Conservation (phyloP, 2,113 vertebrate genomes). For the Drymodes brunneopygia region DNA sequence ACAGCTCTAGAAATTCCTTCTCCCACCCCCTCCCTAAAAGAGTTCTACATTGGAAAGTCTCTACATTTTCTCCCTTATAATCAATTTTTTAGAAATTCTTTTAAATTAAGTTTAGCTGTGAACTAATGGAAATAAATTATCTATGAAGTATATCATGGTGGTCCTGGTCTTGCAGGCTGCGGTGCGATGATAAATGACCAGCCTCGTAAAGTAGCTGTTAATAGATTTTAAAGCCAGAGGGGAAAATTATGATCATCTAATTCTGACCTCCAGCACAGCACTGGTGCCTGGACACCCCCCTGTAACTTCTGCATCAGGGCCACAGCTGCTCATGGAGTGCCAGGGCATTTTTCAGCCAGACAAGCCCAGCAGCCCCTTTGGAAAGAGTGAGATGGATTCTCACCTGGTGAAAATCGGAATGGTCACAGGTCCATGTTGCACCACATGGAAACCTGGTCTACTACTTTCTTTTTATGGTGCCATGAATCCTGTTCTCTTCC, state of each 20-base stretch:
- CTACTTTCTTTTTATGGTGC: not conserved
- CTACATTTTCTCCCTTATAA: not conserved
- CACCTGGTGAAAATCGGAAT: not conserved
- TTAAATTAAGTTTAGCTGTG: conserved; percentile 49
- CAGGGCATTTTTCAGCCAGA: not conserved
- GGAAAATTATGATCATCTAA: conserved; percentile 13
- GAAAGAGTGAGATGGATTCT: not conserved
- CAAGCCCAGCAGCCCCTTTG: not conserved
- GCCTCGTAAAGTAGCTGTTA: conserved; percentile 34
- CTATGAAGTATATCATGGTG: conserved; percentile 46
- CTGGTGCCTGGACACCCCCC: not conserved
- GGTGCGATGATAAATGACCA: not conserved
- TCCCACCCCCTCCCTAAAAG: not conserved
- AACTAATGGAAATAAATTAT: conserved; percentile 60
- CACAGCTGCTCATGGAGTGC: not conserved
- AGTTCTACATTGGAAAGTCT: not conserved
- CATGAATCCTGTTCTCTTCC: not conserved
- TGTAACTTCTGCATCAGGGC: not conserved
- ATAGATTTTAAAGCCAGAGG: conserved; percentile 57
- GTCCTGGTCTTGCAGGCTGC: conserved; percentile 1
- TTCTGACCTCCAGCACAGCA: not conserved
- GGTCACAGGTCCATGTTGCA: accelerated
- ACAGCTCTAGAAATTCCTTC: not conserved
- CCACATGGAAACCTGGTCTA: not conserved
- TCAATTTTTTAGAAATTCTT: conserved; percentile 7